These are phyloP conservation scores for Globodera rostochiensis DNA, from an alignment of 1,140 invertebrate species.

Conservation along the genomic window DNA sequence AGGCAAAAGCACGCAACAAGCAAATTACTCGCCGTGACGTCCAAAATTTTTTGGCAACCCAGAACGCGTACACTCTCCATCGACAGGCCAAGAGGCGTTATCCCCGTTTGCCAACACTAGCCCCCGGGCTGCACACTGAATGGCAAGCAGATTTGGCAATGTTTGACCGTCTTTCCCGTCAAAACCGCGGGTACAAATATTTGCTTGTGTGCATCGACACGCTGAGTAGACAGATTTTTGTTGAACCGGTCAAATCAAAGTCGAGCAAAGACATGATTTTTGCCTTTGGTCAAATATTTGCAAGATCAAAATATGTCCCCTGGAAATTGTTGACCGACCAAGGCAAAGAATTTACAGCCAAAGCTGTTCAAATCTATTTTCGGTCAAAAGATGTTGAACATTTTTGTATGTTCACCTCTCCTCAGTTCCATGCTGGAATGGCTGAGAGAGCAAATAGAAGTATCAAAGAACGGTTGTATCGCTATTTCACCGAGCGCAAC, in stretches of 20 bases:
- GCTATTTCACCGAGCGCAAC: conserved; percentile 43
- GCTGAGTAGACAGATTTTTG: conserved; percentile 43
- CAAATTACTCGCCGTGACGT: conserved; percentile 30
- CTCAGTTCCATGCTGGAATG: conserved; percentile 46
- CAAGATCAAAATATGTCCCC: conserved; percentile 2
- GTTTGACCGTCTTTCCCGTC: conserved; percentile 16
- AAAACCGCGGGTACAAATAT: conserved; percentile 34
- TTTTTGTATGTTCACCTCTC: conserved; percentile 25
- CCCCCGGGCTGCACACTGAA: conserved; percentile 41
- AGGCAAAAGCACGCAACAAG: neutral
- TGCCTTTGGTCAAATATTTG: conserved; percentile 35
- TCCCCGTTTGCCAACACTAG: conserved; percentile 16
- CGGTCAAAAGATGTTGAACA: conserved; percentile 28
- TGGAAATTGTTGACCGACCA: conserved; percentile 43
- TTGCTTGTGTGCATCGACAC: conserved; percentile 45
- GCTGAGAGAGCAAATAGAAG: conserved; percentile 46
- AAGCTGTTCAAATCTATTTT: conserved; percentile 33
- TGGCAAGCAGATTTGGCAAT: conserved; percentile 45
- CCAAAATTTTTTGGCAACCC: conserved; percentile 32
- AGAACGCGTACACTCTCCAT: conserved; percentile 41
- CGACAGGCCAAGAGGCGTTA: conserved; percentile 15
- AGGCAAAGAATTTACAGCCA: conserved; percentile 39
- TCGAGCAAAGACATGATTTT: conserved; percentile 17
- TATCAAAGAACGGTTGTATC: conserved; percentile 37
- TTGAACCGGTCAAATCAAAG: conserved; percentile 39